Base-by-base conservation (phyloP, 2,797 vertebrate genomes). In the Sebastes paucispinis region DNA sequence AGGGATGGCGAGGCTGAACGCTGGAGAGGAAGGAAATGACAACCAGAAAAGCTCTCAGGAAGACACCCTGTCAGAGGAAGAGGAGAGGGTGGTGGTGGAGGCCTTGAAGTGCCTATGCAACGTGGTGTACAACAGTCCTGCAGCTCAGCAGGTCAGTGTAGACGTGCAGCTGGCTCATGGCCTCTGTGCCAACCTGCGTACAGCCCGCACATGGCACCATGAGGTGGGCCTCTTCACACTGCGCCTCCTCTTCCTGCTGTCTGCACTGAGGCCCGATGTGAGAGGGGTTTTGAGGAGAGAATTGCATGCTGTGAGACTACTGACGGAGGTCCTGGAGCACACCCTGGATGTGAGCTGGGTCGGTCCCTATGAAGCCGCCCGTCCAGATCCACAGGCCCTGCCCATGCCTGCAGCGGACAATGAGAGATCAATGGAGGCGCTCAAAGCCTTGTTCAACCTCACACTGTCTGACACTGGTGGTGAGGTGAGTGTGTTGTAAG, bases 61-160 rank as follows among this genome's bases (percentile, higher is more conserved):
- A 79, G 89, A 96, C 83, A 47, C 58, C 1, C 94, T 90, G 71
- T 95, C 93, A 22, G 92, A 88, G 22, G 93, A 96, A 81, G 95
- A 95, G 82, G 94, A 91, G 79, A 95, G 95, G 32, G 97, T 99
- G 86, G 96, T 97, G 76, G 97, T 99, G 90, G 98, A 99, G 94
- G 97, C 98, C 27, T 93, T 99, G 75, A 99, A 99, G 95, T 99
- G 98, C 93, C 96, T 99, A 66, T 99, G 98, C 93, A 99, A 99
- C 39, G 96, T 99, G 62, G 95, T 99, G 82, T 99, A 97, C 94
- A 99, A 99, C 91, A 99, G 98, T 70, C 90, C 95, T 39, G 93
- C 95, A 14, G 98, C 98, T 39, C 98, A 99, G 94, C 96, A 98
- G 95, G 96, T 97, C 24, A 95, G 97, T 47, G 96, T 97, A 69